Conservation (phyloP, 2,113 vertebrate species). For the Astatotilapia flaviijosephi region DNA sequence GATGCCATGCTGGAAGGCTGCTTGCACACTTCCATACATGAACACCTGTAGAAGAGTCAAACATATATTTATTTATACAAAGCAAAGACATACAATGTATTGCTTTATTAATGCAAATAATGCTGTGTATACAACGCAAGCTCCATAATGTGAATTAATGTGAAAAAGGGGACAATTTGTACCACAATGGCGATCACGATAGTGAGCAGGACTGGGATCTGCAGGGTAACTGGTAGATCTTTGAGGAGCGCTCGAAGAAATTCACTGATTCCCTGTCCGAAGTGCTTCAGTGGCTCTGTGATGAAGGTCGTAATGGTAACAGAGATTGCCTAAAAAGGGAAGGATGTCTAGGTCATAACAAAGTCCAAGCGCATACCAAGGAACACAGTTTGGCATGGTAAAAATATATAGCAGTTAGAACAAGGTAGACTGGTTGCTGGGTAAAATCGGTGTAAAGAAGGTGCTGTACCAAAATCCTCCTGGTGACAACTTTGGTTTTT, state of each 20-base stretch:
- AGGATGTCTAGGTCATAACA: neutral
- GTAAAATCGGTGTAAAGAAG: neutral
- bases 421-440: neutral
- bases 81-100: neutral
- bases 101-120: neutral
- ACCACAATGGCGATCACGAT: slow-evolving; percentile 69
- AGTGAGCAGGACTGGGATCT: slow-evolving; percentile 80
- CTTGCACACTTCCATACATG: slow-evolving; percentile 54
- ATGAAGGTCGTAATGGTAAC: slow-evolving; percentile 86
- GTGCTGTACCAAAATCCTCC: neutral
- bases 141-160: neutral
- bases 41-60: slow-evolving; percentile 37
- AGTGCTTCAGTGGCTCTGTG: slow-evolving; percentile 87
- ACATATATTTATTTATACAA: neutral
- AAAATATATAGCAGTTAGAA: neutral
- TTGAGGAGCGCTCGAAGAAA: slow-evolving; percentile 86
- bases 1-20: slow-evolving; percentile 60
- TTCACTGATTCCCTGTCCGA: slow-evolving; percentile 86
- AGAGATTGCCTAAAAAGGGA: slow-evolving; percentile 72
- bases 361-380: neutral
- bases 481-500: neutral
- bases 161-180: neutral
- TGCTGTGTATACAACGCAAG: neutral
- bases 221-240: slow-evolving; percentile 83
- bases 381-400: neutral